These are phyloP conservation scores for Physocephala rufipes DNA, from an alignment of 2,888 invertebrate genomes.

Conservation along the genomic window DNA sequence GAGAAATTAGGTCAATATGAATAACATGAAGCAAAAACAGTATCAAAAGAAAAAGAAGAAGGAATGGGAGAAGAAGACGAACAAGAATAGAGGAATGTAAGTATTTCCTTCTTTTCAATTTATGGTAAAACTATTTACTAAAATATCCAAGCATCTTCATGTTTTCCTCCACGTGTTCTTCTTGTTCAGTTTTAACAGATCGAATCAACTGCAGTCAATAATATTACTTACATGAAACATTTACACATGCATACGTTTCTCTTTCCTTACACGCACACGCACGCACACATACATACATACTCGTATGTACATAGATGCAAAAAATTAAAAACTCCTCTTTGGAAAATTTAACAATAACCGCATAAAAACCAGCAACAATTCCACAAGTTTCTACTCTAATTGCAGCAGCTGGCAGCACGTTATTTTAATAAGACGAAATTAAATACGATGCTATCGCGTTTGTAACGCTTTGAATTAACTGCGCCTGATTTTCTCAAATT, in stretches of 20 bases:
- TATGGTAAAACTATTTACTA: too few species aligned
- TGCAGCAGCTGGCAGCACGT: background rate
- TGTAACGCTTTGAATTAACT: constrained; percentile 3
- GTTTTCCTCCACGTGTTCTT: too few species aligned
- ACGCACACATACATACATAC: background rate
- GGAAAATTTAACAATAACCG: background rate
- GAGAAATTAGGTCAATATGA: too few species aligned
- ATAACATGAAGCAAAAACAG: too few species aligned
- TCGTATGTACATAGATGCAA: background rate
- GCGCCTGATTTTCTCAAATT: constrained; percentile 3
- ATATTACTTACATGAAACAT: too few species aligned
- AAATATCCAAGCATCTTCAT: too few species aligned
- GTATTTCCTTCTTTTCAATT: background rate
- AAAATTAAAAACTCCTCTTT: background rate
- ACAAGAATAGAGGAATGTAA: too few species aligned
- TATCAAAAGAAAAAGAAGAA: too few species aligned
- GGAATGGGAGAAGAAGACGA: too few species aligned
- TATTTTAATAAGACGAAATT: constrained; percentile 16
- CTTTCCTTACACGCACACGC: background rate
- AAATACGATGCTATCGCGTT: constrained; percentile 12
- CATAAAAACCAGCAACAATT: constrained; percentile 3
- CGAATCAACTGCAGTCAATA: too few species aligned
- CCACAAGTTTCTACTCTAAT: constrained; percentile 22
- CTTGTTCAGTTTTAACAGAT: too few species aligned
- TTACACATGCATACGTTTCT: background rate